phyloP scores from a whole-genome alignment of 2,797 vertebrate species.

The Dendrocincla tyrannina region DNA sequence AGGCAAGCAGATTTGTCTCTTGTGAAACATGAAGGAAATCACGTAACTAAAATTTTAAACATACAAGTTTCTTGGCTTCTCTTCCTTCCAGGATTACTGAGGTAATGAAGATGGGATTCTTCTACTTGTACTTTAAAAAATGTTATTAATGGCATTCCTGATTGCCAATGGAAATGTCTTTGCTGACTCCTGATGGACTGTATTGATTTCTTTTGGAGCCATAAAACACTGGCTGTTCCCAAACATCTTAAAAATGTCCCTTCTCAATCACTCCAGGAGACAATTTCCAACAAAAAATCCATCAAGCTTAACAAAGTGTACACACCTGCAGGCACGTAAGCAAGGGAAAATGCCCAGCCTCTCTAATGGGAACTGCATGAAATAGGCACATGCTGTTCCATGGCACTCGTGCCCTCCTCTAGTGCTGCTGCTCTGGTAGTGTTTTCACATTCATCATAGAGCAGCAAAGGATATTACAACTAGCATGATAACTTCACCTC shows the following conservation, averaged over 20 bases:
- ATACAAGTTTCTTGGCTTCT: conserved; percentile 19
- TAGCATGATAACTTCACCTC: not conserved
- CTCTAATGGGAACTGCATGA: not conserved
- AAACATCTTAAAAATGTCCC: not conserved
- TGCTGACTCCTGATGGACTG: not conserved
- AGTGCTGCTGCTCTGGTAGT: not conserved
- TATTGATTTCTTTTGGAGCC: not conserved
- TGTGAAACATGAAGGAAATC: conserved; percentile 44
- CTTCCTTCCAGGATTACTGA: not conserved
- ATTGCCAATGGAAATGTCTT: not conserved
- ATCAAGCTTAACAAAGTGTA: not conserved
- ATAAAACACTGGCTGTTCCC: not conserved
- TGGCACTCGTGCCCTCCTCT: fast-evolving
- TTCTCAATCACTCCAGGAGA: not conserved
- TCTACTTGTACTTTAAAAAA: not conserved
- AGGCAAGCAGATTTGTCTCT: conserved; percentile 11
- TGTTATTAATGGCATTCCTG: not conserved
- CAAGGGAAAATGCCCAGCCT: not conserved
- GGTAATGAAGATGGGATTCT: conserved; percentile 23
- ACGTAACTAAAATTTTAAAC: conserved; percentile 36
- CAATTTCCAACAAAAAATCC: not conserved
- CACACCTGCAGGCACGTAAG: not conserved
- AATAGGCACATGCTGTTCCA: not conserved
- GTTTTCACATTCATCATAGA: not conserved
- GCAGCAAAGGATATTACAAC: not conserved